Percentiles rank a stretch among this genome's conserved stretches.
Evolutionary conservation across 1,140 invertebrate species (phyloP).

Genomic region (Cyrtorhinus lividipennis): DNA sequence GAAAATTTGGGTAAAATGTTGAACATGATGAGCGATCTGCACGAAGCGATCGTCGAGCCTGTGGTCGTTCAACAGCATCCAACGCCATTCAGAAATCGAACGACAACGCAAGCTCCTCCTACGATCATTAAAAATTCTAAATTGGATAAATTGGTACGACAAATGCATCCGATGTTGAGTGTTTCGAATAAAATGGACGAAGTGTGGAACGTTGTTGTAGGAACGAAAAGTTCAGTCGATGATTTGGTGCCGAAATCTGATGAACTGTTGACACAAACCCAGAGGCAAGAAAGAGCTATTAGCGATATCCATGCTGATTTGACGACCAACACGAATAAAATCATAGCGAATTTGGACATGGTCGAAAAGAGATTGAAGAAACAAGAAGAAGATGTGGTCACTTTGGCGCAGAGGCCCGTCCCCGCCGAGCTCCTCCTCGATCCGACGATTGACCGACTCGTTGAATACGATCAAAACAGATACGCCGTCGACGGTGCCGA

Average conservation of each 20-base stretch:
- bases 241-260: constrained; percentile 71
- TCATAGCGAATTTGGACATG: constrained; percentile 71
- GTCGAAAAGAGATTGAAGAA: constrained; percentile 70
- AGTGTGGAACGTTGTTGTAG: constrained; percentile 74
- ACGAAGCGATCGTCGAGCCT: constrained; percentile 56
- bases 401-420: constrained; percentile 45
- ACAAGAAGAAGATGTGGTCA: constrained; percentile 60
- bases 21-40: constrained; percentile 60
- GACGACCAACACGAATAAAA: constrained; percentile 64
- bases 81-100: constrained; percentile 32
- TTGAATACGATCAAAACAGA: constrained; percentile 45
- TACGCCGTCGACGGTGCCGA: constrained; percentile 14
- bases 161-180: constrained; percentile 66
- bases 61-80: constrained; percentile 19
- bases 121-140: constrained; percentile 45
- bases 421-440: constrained; percentile 53
- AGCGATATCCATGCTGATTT: constrained; percentile 73
- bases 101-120: constrained; percentile 30
- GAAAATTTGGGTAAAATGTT: constrained; percentile 62
- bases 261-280: constrained; percentile 65
- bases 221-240: constrained; percentile 70
- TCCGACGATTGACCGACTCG: constrained; percentile 56
- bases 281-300: constrained; percentile 71
- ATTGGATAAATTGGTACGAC: constrained; percentile 56
- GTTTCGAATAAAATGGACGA: constrained; percentile 73